A percentile compares a stretch with the other conserved stretches of the same genome.
Evolutionary conservation across 2,797 vertebrate genomes (phyloP).

Genomic region (Phataginus tetradactyla): DNA sequence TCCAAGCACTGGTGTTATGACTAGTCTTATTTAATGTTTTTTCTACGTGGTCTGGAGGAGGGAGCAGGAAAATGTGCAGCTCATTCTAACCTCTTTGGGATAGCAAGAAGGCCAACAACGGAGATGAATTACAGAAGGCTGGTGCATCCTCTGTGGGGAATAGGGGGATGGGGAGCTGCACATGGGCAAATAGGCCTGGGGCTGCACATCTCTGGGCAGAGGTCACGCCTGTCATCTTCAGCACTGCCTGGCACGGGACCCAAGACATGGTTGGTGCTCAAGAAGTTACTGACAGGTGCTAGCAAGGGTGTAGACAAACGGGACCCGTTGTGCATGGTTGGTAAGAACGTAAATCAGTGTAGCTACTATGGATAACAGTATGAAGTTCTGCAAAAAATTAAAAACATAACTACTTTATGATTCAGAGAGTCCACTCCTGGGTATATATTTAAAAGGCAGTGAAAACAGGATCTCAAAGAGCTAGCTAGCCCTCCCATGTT

Average conservation of each 20-base stretch:
- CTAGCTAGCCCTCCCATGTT: not conserved
- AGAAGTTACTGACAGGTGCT: not conserved
- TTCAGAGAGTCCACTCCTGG: not conserved
- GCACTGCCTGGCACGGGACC: not conserved
- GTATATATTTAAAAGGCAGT: not conserved
- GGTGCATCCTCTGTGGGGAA: not conserved
- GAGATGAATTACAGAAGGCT: not conserved
- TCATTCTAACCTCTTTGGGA: not conserved
- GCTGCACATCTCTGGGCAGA: not conserved
- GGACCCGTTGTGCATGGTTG: not conserved
- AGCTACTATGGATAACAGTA: not conserved
- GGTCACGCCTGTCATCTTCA: not conserved
- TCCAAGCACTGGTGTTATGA: not conserved
- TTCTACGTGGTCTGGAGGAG: not conserved
- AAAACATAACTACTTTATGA: not conserved
- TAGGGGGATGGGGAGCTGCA: not conserved
- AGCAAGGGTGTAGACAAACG: not conserved
- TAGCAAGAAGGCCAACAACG: not conserved
- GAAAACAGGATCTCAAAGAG: not conserved
- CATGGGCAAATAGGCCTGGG: not conserved
- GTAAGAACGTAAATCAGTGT: not conserved
- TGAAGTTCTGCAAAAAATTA: not conserved
- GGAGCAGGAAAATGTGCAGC: not conserved
- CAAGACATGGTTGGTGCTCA: not conserved
- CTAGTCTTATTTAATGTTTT: not conserved